A percentile compares a stretch with the other conserved stretches of the same genome.
Evolutionary conservation across 1,140 invertebrate genomes (phyloP).

Genomic region (Caerostris darwini): DNA sequence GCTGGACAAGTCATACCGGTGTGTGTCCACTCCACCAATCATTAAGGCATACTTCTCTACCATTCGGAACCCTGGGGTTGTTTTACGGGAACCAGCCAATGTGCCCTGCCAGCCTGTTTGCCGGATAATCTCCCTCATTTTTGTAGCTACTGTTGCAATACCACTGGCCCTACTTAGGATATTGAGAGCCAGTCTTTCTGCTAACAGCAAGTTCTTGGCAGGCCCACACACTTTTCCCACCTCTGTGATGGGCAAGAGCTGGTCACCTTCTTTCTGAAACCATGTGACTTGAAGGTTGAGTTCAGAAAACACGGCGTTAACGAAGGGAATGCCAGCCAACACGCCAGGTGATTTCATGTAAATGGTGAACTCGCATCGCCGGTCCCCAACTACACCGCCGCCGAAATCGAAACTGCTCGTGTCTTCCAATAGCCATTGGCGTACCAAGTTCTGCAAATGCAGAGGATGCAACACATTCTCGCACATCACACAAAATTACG

Average conservation of each 20-base stretch:
- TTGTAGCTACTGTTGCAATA: slow-evolving; percentile 81
- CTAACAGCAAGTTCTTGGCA: slow-evolving; percentile 82
- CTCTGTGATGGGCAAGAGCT: slow-evolving; percentile 73
- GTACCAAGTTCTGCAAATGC: slow-evolving; percentile 13
- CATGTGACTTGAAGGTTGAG: slow-evolving; percentile 82
- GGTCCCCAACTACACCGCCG: slow-evolving; percentile 62
- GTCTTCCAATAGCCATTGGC: slow-evolving; percentile 69
- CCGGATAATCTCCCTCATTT: slow-evolving; percentile 56
- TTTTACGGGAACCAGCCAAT: slow-evolving; percentile 83
- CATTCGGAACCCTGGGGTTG: slow-evolving; percentile 83
- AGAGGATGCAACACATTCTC: slow-evolving; percentile 61
- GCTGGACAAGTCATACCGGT: slow-evolving; percentile 83
- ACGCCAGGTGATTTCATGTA: slow-evolving; percentile 82
- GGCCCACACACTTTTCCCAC: slow-evolving; percentile 81
- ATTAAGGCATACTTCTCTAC: slow-evolving; percentile 84
- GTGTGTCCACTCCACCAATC: slow-evolving; percentile 82
- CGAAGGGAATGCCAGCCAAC: slow-evolving; percentile 83
- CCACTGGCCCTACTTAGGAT: slow-evolving; percentile 82
- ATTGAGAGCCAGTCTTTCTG: slow-evolving; percentile 83
- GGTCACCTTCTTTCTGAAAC: slow-evolving; percentile 80
- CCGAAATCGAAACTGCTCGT: slow-evolving; percentile 77
- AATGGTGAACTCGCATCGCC: slow-evolving; percentile 81
- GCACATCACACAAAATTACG: slow-evolving; percentile 1
- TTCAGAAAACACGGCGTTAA: slow-evolving; percentile 81
- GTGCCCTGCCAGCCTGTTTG: slow-evolving; percentile 81